Conservation (phyloP, 2,888 invertebrate species). For the Oeneis ivallda region DNA sequence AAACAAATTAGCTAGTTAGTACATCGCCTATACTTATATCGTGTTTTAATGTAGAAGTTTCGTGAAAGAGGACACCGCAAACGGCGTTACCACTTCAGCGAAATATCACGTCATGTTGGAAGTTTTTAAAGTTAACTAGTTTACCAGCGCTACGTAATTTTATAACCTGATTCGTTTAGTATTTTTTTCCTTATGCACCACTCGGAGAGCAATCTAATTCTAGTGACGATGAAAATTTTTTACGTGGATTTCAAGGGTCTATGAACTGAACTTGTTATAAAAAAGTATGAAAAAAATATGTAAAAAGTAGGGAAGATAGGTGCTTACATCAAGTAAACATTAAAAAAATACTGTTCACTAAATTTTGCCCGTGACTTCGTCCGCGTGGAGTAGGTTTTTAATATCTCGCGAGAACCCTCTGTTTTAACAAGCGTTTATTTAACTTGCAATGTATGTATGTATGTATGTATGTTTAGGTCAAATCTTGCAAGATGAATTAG, state of each 20-base stretch:
- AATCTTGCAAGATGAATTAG: too few relatives aligned
- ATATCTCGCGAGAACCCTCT: too few relatives aligned
- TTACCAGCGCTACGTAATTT: conserved; percentile 26
- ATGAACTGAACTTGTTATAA: neutral
- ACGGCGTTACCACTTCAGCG: conserved; percentile 29
- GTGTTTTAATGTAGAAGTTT: conserved; percentile 44
- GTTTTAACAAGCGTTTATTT: too few relatives aligned
- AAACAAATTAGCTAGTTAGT: conserved; percentile 43
- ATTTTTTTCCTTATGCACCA: neutral
- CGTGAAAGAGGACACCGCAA: conserved; percentile 34
- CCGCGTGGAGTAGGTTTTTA: too few relatives aligned
- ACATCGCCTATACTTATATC: conserved; percentile 48
- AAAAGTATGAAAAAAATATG: too few relatives aligned
- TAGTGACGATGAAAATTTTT: conserved; percentile 9
- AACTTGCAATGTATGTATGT: too few relatives aligned
- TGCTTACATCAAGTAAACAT: too few relatives aligned
- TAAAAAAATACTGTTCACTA: too few relatives aligned
- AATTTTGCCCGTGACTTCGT: too few relatives aligned
- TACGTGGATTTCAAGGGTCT: neutral
- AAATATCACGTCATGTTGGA: conserved; percentile 30
- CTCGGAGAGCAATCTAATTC: conserved; percentile 16
- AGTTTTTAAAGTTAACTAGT: conserved; percentile 31
- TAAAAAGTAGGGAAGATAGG: too few relatives aligned
- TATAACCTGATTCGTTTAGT: conserved; percentile 16
- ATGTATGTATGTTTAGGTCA: too few relatives aligned